These are phyloP conservation scores for Myxocyprinus asiaticus DNA, from an alignment of 2,113 vertebrate genomes.

Conservation along the genomic window DNA sequence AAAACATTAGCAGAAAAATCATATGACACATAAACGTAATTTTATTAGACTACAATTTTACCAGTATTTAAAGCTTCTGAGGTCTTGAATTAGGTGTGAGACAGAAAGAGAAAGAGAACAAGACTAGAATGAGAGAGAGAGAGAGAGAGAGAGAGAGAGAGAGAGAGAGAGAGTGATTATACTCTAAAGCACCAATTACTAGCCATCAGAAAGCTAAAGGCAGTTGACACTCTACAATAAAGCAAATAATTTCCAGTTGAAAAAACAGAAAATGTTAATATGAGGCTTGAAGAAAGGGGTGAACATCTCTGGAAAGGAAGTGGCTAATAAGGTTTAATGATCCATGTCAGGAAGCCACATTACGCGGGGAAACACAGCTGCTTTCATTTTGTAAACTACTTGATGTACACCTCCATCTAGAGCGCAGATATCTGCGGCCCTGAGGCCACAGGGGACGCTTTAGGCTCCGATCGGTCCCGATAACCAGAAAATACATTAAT, in stretches of 20 bases:
- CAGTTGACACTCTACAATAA: constrained; percentile 99
- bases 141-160: too few relatives aligned
- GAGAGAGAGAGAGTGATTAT: constrained; percentile 82
- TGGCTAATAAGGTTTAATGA: constrained; percentile 94
- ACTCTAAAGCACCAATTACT: constrained; percentile 99
- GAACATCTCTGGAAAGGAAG: constrained; percentile 99
- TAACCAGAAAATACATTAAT: constrained; percentile 84
- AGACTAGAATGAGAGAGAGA: constrained; percentile 53
- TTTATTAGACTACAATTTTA: neutral
- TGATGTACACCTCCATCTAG: constrained; percentile 97
- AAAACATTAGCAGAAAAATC: too few relatives aligned
- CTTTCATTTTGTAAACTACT: constrained; percentile 99
- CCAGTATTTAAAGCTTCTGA: constrained; percentile 36
- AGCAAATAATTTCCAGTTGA: constrained; percentile 99
- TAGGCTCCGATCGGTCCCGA: constrained; percentile 74
- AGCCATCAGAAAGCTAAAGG: constrained; percentile 91
- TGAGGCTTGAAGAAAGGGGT: constrained; percentile 92
- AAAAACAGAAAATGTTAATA: constrained; percentile 99
- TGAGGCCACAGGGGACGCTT: constrained; percentile 82
- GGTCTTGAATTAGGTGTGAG: constrained; percentile 38
- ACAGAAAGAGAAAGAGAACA: constrained; percentile 56
- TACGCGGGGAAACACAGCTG: constrained; percentile 99
- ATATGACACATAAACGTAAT: neutral
- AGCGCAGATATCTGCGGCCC: constrained; percentile 93
- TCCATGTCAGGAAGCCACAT: constrained; percentile 99